phyloP scores from a whole-genome alignment of 1,140 invertebrate genomes.

The Zophobas atratus region DNA sequence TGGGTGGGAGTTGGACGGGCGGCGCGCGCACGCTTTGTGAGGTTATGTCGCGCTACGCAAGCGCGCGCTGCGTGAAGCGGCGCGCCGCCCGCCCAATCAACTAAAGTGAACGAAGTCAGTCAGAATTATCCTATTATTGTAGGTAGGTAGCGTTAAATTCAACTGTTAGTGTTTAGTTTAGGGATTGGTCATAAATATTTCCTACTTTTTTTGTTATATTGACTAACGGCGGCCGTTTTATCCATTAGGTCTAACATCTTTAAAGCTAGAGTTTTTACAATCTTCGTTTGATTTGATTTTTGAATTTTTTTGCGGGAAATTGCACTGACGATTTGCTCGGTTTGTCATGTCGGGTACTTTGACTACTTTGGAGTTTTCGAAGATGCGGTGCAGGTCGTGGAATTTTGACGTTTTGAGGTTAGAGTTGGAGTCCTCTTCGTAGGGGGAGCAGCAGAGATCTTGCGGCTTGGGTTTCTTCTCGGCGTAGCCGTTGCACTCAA shows the following conservation, averaged over 20 bases:
- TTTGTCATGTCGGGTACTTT: constrained; percentile 24
- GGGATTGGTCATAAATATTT: constrained; percentile 29
- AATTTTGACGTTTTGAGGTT: constrained; percentile 59
- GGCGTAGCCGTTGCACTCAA: constrained; percentile 54
- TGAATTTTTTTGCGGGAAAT: constrained; percentile 10
- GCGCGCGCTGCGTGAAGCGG: too few species aligned
- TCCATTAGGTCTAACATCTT: constrained; percentile 31
- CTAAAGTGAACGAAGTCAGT: not conserved
- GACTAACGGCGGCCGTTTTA: constrained; percentile 21
- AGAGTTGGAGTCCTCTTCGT: constrained; percentile 62
- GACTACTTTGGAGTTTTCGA: constrained; percentile 52
- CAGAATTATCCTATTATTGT: not conserved
- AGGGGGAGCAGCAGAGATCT: constrained; percentile 40
- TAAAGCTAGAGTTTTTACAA: constrained; percentile 35
- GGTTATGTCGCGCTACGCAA: too few species aligned
- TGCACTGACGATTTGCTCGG: constrained; percentile 25
- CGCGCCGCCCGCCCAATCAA: too few species aligned
- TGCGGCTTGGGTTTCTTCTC: constrained; percentile 51
- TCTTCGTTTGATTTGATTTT: not conserved
- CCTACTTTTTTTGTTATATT: constrained; percentile 21
- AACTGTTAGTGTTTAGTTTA: not conserved
- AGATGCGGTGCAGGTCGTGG: constrained; percentile 53
- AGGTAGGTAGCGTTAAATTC: too few species aligned
- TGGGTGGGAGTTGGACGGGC: too few species aligned
- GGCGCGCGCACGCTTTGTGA: too few species aligned